Percentiles rank a stretch among this genome's conserved stretches.
Evolutionary conservation across 2,113 vertebrate genomes (phyloP).

Genomic region (Gymnobelideus leadbeateri): DNA sequence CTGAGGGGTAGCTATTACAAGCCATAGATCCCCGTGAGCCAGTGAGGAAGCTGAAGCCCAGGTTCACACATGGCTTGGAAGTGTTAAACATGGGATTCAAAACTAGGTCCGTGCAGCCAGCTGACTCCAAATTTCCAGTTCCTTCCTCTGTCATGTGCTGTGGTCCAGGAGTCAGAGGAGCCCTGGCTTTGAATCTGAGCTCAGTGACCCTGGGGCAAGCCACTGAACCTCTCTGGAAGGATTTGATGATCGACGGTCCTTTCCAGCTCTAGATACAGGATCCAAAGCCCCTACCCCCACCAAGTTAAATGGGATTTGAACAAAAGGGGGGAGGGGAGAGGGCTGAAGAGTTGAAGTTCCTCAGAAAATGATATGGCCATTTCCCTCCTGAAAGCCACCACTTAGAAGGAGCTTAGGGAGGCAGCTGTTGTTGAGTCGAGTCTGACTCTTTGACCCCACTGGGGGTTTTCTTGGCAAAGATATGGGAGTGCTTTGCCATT

Average conservation of each 20-base stretch:
- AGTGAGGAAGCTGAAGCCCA: not conserved
- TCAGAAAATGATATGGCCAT: not conserved
- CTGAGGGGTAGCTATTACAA: not conserved
- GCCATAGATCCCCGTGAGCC: not conserved
- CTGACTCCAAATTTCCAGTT: not conserved
- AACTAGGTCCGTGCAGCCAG: not conserved
- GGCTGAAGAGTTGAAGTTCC: not conserved
- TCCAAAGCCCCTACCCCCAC: not conserved
- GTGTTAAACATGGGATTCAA: not conserved
- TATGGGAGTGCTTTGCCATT: not conserved
- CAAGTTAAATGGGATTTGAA: not conserved
- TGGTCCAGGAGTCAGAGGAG: not conserved
- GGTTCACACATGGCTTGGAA: not conserved
- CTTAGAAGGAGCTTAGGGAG: not conserved
- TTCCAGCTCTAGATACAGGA: not conserved
- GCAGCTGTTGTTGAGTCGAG: not conserved
- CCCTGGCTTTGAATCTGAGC: not conserved
- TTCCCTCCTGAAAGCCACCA: not conserved
- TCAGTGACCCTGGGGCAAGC: not conserved
- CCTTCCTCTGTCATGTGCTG: not conserved
- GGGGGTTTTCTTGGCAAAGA: not conserved
- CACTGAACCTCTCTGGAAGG: not conserved
- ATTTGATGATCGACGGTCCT: no score
- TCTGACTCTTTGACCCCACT: not conserved
- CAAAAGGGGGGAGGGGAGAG: not conserved